These are phyloP conservation scores for Protobothrops mucrosquamatus DNA, from an alignment of 2,113 vertebrate genomes.

Conservation along the genomic window DNA sequence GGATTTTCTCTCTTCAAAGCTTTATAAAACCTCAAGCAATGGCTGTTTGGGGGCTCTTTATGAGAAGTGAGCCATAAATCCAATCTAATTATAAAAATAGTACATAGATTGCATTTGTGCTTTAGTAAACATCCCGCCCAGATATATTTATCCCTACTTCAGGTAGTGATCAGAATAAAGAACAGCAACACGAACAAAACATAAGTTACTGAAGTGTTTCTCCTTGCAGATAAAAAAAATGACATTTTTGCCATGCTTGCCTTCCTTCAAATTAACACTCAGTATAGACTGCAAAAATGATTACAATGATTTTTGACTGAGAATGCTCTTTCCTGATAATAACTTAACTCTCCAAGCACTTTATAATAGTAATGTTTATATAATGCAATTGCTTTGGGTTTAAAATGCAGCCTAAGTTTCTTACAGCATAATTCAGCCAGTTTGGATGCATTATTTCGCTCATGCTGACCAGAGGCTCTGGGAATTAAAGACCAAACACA, in stretches of 20 bases:
- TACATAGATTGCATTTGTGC: conserved; percentile 27
- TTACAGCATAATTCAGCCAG: background rate
- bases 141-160: conserved; percentile 18
- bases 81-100: conserved; percentile 57
- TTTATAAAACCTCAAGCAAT: conserved; percentile 51
- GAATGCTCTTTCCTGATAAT: background rate
- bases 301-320: background rate
- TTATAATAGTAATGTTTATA: background rate
- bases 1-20: conserved; percentile 49
- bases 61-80: conserved; percentile 50
- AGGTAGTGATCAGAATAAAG: conserved; percentile 32
- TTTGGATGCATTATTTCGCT: background rate
- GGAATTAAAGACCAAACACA: background rate
- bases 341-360: background rate
- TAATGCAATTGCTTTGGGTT: background rate
- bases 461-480: background rate
- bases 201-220: conserved; percentile 25
- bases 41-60: conserved; percentile 46
- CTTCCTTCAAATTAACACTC: conserved; percentile 1
- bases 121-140: conserved; percentile 26
- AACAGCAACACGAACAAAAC: conserved; percentile 25
- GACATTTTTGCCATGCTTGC: conserved; percentile 23
- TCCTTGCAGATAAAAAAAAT: conserved; percentile 28
- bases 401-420: background rate
- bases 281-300: background rate